Percentiles rank a stretch among this genome's conserved stretches.
Evolutionary conservation across 2,888 invertebrate genomes (phyloP).

Genomic region (Dione juno): DNA sequence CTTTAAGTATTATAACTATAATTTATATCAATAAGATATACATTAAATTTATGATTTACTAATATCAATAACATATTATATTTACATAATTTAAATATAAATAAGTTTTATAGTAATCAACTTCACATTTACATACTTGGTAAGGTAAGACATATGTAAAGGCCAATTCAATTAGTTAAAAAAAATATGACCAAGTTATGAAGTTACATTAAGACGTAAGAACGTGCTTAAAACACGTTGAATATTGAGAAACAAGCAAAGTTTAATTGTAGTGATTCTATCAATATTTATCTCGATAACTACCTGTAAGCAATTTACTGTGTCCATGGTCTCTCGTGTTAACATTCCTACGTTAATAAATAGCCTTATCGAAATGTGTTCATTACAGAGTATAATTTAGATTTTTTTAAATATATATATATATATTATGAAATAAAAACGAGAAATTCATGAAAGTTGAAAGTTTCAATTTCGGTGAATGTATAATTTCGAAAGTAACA

Average conservation of each 20-base stretch:
- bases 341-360: constrained; percentile 21
- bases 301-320: constrained; percentile 18
- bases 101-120: background rate
- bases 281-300: constrained; percentile 20
- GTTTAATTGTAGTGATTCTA: constrained; percentile 11
- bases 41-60: background rate
- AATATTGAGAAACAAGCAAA: constrained; percentile 1
- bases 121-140: background rate
- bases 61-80: background rate
- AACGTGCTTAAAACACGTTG: background rate
- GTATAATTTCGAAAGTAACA: background rate
- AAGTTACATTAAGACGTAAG: background rate
- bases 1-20: too few species aligned
- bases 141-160: background rate
- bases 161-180: background rate
- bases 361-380: constrained; percentile 15
- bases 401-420: background rate
- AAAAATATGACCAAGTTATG: background rate
- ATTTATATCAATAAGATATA: background rate
- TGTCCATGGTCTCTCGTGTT: constrained; percentile 5
- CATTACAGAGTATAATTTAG: background rate
- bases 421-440: background rate
- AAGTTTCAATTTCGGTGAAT: constrained; percentile 1
- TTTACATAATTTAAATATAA: background rate
- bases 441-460: background rate